Evolutionary conservation across 2,888 invertebrate genomes (phyloP).

Genomic region (Lordiphosa fenestrarum): DNA sequence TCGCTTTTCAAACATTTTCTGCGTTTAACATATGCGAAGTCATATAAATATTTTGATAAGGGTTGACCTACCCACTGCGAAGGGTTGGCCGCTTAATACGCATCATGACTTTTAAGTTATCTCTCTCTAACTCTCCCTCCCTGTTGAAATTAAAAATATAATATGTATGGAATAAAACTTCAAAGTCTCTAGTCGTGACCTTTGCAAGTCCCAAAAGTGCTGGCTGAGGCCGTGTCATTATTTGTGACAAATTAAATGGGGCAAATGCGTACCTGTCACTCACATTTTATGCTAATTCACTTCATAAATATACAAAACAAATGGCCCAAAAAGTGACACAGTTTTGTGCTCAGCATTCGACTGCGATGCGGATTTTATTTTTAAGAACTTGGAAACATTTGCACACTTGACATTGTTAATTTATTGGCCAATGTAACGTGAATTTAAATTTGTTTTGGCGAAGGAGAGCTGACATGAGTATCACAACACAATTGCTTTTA

Average conservation of each 20-base stretch:
- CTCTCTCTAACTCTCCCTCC: slow-evolving; percentile 22
- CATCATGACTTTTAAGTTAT: slow-evolving; percentile 77
- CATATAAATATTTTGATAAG: slow-evolving; percentile 77
- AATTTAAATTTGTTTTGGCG: background rate
- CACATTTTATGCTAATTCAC: slow-evolving; percentile 70
- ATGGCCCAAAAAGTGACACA: slow-evolving; percentile 53
- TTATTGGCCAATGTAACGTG: slow-evolving; percentile 5
- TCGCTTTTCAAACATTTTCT: slow-evolving; percentile 46
- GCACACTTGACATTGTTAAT: slow-evolving; percentile 27
- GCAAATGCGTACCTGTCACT: slow-evolving; percentile 47
- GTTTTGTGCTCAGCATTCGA: slow-evolving; percentile 38
- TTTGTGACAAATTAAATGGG: slow-evolving; percentile 66
- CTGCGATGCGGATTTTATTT: slow-evolving; percentile 5
- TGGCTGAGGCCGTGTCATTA: slow-evolving; percentile 62
- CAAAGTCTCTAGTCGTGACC: slow-evolving; percentile 58
- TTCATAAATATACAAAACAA: slow-evolving; percentile 70
- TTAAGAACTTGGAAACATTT: slow-evolving; percentile 11
- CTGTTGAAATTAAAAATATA: slow-evolving; percentile 52
- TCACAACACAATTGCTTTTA: too few relatives aligned
- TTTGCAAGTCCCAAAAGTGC: slow-evolving; percentile 67
- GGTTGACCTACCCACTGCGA: slow-evolving; percentile 49
- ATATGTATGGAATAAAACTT: slow-evolving; percentile 41
- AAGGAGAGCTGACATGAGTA: too few relatives aligned
- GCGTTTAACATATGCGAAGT: slow-evolving; percentile 66
- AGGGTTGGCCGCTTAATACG: slow-evolving; percentile 58